phyloP scores from a whole-genome alignment of 2,797 vertebrate genomes.

The Smutsia gigantea region DNA sequence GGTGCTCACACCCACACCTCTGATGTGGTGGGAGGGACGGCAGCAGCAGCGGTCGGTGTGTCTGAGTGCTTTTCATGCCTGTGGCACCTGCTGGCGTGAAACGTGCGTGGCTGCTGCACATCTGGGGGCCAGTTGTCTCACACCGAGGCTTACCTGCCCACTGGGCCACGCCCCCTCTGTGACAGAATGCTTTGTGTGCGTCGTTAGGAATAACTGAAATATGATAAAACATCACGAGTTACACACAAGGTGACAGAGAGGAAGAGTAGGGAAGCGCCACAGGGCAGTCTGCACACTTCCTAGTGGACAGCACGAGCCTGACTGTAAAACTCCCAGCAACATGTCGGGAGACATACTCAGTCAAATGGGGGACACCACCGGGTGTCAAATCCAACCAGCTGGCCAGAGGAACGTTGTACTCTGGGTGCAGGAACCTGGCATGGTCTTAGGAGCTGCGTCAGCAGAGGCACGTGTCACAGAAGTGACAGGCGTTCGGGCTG shows the following conservation, averaged over 20 bases:
- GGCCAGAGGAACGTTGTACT: accelerated
- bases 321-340: no score
- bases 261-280: neutral
- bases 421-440: no score
- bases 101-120: no score
- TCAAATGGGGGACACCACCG: no score
- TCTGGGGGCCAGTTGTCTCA: neutral
- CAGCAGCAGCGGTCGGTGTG: no score
- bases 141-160: neutral
- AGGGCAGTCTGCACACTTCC: no score
- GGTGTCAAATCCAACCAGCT: no score
- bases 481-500: no score
- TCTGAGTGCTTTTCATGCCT: neutral
- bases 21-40: neutral
- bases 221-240: neutral
- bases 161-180: neutral
- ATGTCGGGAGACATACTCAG: neutral
- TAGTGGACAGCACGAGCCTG: no score
- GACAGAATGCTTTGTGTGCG: neutral
- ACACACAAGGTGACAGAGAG: neutral
- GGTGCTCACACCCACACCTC: neutral
- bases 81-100: neutral
- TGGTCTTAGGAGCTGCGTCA: no score
- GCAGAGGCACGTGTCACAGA: neutral
- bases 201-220: neutral